Evolutionary conservation across 1,140 invertebrate genomes (phyloP), one percentile per base, ranked within the genome.

Genomic region (Cydia splendana): DNA sequence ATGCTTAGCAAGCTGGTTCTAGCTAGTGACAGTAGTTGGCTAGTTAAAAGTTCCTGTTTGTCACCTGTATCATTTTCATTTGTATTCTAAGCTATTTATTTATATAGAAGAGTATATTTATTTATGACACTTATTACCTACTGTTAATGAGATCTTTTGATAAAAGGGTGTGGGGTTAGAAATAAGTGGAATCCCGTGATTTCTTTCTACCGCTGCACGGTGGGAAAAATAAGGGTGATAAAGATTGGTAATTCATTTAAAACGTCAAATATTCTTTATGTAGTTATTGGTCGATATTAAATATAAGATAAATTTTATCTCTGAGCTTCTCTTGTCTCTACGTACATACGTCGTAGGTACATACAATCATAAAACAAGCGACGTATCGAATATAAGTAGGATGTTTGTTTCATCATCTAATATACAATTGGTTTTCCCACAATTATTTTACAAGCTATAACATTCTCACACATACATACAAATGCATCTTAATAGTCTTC

Each of bases 391-490:
- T 62, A 62, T n/a, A 48, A 48, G 45, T 48, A 62, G 57, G 57
- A 62, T 24, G 57, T 62, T 62, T 48, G 45, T 57, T 62, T 62
- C 57, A 62, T 62, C 20, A 62, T 62, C 57, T 62, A 62, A 62
- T 24, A 0, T 62, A 62, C 57, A 62, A 62, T 62, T 62, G 57
- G 18, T 62, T 62, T 62, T 62, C 57, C 57, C 57, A 62, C 57
- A 62, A 24, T 62, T 62, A 38, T 67, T 67, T 15, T 34, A 67
- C 13, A 3, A 71, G 67, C 15, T 71, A n/a, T 71, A 71, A 71
- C 67, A 38, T 45, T 38, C 24, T 34, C 65, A 62, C 57, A 69
- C 65, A 38, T 18, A 67, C 12, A 67, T 24, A 71, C 12, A 71
- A 7, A n/a, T 69, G 65, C 30, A 15, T 65, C 34, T 45, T 71